phyloP scores from a whole-genome alignment of 2,888 invertebrate genomes.

The Pheosia gnoma region DNA sequence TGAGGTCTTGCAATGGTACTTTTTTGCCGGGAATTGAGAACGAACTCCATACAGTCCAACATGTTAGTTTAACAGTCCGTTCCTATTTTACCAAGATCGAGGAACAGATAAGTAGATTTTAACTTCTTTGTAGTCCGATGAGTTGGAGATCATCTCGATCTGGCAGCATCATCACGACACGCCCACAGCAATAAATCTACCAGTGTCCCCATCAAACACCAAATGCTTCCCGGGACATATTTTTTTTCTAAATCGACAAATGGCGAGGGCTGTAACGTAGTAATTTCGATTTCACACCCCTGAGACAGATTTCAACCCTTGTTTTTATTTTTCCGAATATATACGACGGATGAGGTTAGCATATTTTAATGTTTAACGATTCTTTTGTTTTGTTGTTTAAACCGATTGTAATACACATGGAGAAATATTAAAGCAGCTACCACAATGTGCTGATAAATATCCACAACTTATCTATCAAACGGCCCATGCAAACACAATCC shows the following conservation, averaged over 20 bases:
- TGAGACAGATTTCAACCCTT: constrained; percentile 53
- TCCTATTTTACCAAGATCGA: no score
- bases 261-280: constrained; percentile 36
- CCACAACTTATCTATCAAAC: no score
- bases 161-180: constrained; percentile 32
- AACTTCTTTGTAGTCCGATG: background rate
- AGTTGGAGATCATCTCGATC: constrained; percentile 18
- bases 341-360: constrained; percentile 43
- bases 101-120: no score
- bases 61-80: no score
- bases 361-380: constrained; percentile 45
- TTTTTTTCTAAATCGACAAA: constrained; percentile 48
- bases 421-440: background rate
- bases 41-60: no score
- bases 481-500: no score
- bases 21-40: no score
- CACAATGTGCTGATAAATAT: no score
- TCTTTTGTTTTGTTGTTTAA: constrained; percentile 14
- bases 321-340: constrained; percentile 52
- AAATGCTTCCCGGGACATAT: constrained; percentile 38
- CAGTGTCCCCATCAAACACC: constrained; percentile 38
- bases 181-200: constrained; percentile 38
- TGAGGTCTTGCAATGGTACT: no score
- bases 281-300: constrained; percentile 57
- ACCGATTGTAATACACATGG: background rate